These are phyloP conservation scores for Teleiodes luculella DNA, from an alignment of 2,888 invertebrate genomes.

Conservation along the genomic window DNA sequence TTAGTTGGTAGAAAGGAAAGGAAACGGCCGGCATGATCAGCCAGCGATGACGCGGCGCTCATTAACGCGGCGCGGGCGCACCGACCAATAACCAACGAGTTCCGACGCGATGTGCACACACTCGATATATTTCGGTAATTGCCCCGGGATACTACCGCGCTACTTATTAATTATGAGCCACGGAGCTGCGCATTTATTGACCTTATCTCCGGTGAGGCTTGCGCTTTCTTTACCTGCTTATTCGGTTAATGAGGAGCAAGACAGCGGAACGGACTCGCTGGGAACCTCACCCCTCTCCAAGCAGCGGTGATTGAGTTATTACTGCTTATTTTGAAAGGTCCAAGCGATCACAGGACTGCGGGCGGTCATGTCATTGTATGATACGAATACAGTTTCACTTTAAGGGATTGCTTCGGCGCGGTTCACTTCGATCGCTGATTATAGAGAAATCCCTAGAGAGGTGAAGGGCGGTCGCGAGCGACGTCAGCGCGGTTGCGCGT, in stretches of 20 bases:
- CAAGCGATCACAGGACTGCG: neutral
- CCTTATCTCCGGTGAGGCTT: constrained; percentile 71
- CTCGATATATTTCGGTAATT: constrained; percentile 57
- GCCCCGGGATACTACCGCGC: constrained; percentile 55
- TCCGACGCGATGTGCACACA: constrained; percentile 43
- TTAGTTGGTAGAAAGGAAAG: too few species aligned
- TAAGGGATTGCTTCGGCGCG: neutral
- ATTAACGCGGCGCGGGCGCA: constrained; percentile 37
- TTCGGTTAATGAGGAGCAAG: constrained; percentile 57
- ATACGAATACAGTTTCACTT: neutral
- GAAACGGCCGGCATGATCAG: constrained; percentile 13
- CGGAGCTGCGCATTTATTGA: constrained; percentile 69
- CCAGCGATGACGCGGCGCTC: constrained; percentile 27
- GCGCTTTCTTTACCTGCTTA: constrained; percentile 54
- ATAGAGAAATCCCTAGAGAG: constrained; percentile 13
- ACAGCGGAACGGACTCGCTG: constrained; percentile 54
- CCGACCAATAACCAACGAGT: constrained; percentile 48
- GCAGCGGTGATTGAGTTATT: constrained; percentile 34
- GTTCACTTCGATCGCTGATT: neutral
- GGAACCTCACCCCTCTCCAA: constrained; percentile 36
- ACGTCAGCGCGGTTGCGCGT: constrained; percentile 29
- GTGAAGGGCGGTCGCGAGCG: constrained; percentile 28
- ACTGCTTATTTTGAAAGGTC: constrained; percentile 11
- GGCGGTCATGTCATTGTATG: neutral
- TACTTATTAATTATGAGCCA: constrained; percentile 65